Conservation (phyloP, 2,113 vertebrate species). For the Microtus montanus region DNA sequence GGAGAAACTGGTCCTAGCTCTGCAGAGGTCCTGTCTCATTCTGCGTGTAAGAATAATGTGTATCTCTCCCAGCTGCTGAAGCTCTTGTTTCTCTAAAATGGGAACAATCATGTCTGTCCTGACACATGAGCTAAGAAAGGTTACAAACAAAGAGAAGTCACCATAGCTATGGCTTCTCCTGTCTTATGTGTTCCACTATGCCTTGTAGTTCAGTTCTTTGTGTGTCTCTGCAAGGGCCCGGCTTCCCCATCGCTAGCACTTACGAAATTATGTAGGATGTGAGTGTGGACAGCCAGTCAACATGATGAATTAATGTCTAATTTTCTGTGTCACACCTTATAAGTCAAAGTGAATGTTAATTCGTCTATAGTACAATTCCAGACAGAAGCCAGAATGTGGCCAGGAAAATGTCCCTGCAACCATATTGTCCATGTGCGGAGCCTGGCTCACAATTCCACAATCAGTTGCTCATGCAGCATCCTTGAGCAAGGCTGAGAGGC, state of each 20-base stretch:
- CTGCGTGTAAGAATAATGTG: neutral
- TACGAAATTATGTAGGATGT: neutral
- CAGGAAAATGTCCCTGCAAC: neutral
- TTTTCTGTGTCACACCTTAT: neutral
- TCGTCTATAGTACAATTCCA: neutral
- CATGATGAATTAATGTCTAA: neutral
- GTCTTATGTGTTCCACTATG: neutral
- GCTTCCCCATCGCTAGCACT: neutral
- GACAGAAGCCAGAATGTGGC: constrained; percentile 6
- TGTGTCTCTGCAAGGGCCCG: neutral
- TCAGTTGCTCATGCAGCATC: neutral
- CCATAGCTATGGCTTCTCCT: neutral
- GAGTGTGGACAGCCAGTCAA: neutral
- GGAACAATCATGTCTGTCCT: neutral
- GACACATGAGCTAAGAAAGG: neutral
- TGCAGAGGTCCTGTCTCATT: neutral
- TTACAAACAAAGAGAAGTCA: neutral
- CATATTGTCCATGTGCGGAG: neutral
- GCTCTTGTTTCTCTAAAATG: constrained; percentile 30
- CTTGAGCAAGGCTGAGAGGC: neutral
- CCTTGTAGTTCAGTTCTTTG: neutral
- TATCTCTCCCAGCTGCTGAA: neutral
- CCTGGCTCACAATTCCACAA: neutral
- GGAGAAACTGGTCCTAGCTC: neutral
- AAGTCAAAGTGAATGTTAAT: constrained; percentile 20